These are phyloP conservation scores for Chiridota heheva DNA, from an alignment of 35 echinoderm and acorn worm species.

Conservation along the genomic window DNA sequence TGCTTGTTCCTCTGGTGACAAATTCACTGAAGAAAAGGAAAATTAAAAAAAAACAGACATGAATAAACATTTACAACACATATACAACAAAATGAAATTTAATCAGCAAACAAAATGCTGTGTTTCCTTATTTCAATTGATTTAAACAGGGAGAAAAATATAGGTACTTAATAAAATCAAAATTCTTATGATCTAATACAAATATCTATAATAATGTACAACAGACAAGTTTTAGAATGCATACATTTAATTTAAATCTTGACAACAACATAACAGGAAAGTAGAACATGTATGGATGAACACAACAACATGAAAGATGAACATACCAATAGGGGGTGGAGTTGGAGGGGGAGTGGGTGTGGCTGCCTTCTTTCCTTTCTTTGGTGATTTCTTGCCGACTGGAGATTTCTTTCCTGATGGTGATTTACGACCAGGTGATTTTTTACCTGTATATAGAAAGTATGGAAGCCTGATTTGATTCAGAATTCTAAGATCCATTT, in stretches of 20 bases:
- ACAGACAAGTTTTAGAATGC: no score
- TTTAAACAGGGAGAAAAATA: no score
- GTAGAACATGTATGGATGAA: no score
- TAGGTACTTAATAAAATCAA: no score
- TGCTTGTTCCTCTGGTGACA: conserved; percentile 86
- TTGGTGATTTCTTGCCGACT: conserved; percentile 91
- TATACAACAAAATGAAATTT: no score
- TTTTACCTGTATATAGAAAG: neutral
- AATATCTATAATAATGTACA: no score
- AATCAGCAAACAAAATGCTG: neutral
- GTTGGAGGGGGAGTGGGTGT: conserved; percentile 91
- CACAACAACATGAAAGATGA: no score
- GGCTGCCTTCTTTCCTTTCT: conserved; percentile 97
- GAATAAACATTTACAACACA: neutral
- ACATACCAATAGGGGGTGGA: conserved; percentile 66
- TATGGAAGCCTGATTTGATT: neutral
- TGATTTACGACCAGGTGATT: conserved; percentile 53
- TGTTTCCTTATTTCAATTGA: neutral
- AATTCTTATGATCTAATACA: neutral
- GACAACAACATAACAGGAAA: no score
- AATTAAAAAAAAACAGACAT: neutral
- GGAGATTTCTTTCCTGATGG: conserved; percentile 72
- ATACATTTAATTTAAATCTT: no score
- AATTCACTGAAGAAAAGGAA: conserved; percentile 14
- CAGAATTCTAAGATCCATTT: no score